Conservation (phyloP, 2,113 vertebrate species). For the Limanda limanda region DNA sequence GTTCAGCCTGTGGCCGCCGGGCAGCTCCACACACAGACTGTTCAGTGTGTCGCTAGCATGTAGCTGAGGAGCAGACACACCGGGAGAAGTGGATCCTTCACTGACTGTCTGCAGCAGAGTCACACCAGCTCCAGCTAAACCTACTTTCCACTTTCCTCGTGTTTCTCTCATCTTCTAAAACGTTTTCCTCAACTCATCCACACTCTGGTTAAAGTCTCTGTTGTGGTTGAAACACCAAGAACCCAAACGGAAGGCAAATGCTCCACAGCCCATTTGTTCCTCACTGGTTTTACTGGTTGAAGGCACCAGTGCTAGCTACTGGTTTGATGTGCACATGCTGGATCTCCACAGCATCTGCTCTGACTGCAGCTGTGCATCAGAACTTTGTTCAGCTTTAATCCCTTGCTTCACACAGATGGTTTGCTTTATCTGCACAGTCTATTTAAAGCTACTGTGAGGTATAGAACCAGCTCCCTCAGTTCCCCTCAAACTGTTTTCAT, state of each 20-base stretch:
- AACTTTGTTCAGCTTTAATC: constrained; percentile 50
- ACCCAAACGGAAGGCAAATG: constrained; percentile 57
- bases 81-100: neutral
- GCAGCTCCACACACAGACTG: no score
- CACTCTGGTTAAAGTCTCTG: constrained; percentile 40
- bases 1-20: no score
- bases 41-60: neutral
- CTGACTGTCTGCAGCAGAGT: neutral
- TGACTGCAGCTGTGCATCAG: constrained; percentile 52
- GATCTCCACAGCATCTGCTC: constrained; percentile 43
- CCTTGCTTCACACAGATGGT: constrained; percentile 38
- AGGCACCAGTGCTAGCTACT: constrained; percentile 2
- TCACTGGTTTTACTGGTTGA: constrained; percentile 6
- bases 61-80: neutral
- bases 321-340: constrained; percentile 55
- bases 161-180: constrained; percentile 5
- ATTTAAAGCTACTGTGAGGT: constrained; percentile 50
- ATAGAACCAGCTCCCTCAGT: constrained; percentile 18
- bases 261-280: constrained; percentile 62
- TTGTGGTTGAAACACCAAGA: constrained; percentile 63
- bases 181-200: neutral
- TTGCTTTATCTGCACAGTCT: constrained; percentile 29
- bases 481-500: constrained; percentile 7
- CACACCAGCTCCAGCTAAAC: neutral
- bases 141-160: neutral